Base-by-base conservation (phyloP, 2,888 invertebrate genomes). In the Drosophila antonietae region DNA sequence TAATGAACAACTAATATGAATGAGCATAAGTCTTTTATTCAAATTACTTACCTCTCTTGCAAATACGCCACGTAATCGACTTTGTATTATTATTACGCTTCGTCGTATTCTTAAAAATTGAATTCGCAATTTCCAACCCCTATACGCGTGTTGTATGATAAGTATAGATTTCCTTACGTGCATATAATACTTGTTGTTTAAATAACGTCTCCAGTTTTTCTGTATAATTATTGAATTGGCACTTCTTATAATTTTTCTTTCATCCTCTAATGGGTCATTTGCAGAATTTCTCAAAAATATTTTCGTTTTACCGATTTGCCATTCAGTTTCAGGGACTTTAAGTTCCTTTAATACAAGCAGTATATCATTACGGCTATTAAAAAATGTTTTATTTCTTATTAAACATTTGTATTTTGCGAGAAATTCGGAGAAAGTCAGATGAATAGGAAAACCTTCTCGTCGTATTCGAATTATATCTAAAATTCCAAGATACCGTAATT, bases 401-500 rank as follows among this genome's bases (percentile, higher is more conserved):
- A 97, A 93, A 91, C 97, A 97, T 75, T 96, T 94, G 92, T 97
- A 98, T 60, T 97, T 94, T 67, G 94, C 93, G 35, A 96, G 94
- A 92, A 98, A 98, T 81, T 96, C 95, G 62, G 95, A 94, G 90
- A 96, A 95, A 33, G 95, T 94, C 93, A 97, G 94, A 90, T 98
- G 98, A 78, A 97, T 95, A 0, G 98, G 98, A 93, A 95, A 98
- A 5, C 98, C 98, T 92, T 98, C 97, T 87, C 97, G 96, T 7
- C 98, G 94, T 76, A 98, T 98, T 74, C 97, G 94, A 83, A 98
- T 98, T 79, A 98, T 98, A 92, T 98, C 98, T 91, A 97, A 94
- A 97, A 98, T 98, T 71, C 98, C 98, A 72, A 98, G 94, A 93
- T 98, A 98, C 88, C 96, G 95, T 57, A 98, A 93, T 93, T 98